phyloP scores from a whole-genome alignment of 2,113 vertebrate species.

The Etia nguti region DNA sequence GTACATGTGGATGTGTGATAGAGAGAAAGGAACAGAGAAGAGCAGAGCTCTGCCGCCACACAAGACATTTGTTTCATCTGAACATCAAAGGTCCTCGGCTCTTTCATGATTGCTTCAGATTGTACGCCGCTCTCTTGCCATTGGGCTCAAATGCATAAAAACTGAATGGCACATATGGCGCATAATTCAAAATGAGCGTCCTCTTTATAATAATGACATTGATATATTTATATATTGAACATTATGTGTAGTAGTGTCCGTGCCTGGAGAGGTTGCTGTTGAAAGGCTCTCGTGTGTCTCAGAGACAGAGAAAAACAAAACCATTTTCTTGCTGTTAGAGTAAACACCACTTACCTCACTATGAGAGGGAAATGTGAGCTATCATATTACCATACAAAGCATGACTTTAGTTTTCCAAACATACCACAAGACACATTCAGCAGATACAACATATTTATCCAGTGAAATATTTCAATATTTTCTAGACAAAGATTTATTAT shows the following conservation, averaged over 20 bases:
- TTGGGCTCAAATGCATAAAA: conserved; percentile 14
- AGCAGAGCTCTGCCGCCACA: conserved; percentile 7
- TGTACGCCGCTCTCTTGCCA: conserved; percentile 11
- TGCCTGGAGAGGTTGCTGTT: neutral
- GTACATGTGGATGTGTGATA: neutral
- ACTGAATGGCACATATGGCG: neutral
- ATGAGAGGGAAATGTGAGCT: neutral
- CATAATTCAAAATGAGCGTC: neutral
- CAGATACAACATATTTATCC: neutral
- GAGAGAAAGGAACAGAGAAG: conserved; percentile 11
- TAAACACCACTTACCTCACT: neutral
- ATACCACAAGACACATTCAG: neutral
- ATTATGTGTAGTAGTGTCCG: neutral
- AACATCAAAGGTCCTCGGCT: conserved; percentile 51
- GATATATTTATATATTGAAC: neutral
- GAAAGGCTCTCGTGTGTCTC: neutral
- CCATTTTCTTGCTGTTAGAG: neutral
- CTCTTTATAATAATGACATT: neutral
- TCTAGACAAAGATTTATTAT: neutral
- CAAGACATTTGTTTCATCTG: conserved; percentile 53
- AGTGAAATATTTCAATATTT: neutral
- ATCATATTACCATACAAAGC: neutral
- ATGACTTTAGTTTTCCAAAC: neutral
- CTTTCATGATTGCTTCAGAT: conserved; percentile 44
- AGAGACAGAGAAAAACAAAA: neutral